phyloP scores from a whole-genome alignment of 2,888 invertebrate species.

The Drosophila anomalipes region DNA sequence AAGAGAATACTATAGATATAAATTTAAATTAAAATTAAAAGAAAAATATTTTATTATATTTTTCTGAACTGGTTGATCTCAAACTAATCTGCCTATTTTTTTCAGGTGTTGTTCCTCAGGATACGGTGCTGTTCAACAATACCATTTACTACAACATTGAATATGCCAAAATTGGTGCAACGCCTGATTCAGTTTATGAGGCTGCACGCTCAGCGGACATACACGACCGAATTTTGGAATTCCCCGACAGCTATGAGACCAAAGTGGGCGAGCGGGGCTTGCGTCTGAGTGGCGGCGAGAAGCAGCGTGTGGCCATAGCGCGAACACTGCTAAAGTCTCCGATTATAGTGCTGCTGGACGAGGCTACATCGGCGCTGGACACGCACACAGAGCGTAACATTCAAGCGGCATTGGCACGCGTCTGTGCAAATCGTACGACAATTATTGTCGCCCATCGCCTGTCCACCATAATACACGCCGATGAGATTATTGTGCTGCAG shows the following conservation, averaged over 20 bases:
- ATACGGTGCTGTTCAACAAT: slow-evolving; percentile 97
- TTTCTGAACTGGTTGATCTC: not conserved
- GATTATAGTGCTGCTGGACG: slow-evolving; percentile 95
- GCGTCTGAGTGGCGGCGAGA: slow-evolving; percentile 98
- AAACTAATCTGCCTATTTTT: not conserved
- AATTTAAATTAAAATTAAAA: no score
- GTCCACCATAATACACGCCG: slow-evolving; percentile 97
- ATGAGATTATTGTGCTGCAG: slow-evolving; percentile 96
- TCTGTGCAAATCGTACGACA: slow-evolving; percentile 95
- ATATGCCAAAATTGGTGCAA: slow-evolving; percentile 93
- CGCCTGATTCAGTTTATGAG: slow-evolving; percentile 92
- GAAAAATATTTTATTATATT: not conserved
- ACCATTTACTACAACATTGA: slow-evolving; percentile 97
- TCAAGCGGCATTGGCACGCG: slow-evolving; percentile 93
- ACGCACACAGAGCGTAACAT: slow-evolving; percentile 98
- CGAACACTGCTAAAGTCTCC: slow-evolving; percentile 97
- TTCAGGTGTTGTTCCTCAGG: slow-evolving; percentile 96
- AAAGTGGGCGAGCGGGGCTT: slow-evolving; percentile 98
- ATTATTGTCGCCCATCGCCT: slow-evolving; percentile 97
- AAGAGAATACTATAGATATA: not conserved
- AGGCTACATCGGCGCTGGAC: slow-evolving; percentile 97
- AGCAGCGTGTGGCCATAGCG: slow-evolving; percentile 98
- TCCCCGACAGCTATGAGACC: slow-evolving; percentile 95
- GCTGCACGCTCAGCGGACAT: slow-evolving; percentile 97
- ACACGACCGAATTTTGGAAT: slow-evolving; percentile 95